Base-by-base conservation (phyloP, 2,113 vertebrate genomes). In the Chlorocebus sabaeus region DNA sequence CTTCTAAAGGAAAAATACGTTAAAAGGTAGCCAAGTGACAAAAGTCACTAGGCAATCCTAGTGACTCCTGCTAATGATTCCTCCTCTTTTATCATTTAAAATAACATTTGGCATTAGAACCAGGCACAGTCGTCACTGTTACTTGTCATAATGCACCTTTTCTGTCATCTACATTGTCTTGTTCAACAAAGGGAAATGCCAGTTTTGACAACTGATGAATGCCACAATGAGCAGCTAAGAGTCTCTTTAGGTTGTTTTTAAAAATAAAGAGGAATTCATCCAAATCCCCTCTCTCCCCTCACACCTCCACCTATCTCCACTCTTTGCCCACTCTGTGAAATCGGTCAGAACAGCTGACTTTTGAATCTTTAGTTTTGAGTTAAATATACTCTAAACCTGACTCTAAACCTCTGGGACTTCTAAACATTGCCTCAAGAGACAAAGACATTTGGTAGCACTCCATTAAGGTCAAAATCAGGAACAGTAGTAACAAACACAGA, bases 91-190 rank as follows among this genome's bases (percentile, higher is more conserved):
- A 86, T 93, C 73, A 64, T 95, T 96, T 96, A 52, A 89, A 81
- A 52, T 97, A 87, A 95, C 61, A 92, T 86, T 40, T 89, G 89
- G 61, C 89, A 78, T 93, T 87, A 52, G 75, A 82, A 40, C 40
- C 30, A 79, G 68, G 89, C 8, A 1, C 61, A n/a, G 14, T 43
- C 57, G 55, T 89, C 83, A 80, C 84, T 79, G 94, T 70, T 75
- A 11, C 70, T 92, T 11, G 11, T 96, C 80, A 22, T 48, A 85
- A 86, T 4, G 78, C 4, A 30, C 59, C 89, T 95, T 93, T 96
- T 70, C 95, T 94, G 79, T 78, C 16, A 2, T 55, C 91, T 91
- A 13, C 73, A 97, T 96, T 93, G 93, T 97, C 93, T 97, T 84
- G 20, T 73, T 95, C 73, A 40, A 93, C 89, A 89, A 98, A 97